Evolutionary conservation across 2,888 invertebrate genomes (phyloP).

Genomic region (Agonum fuliginosum): DNA sequence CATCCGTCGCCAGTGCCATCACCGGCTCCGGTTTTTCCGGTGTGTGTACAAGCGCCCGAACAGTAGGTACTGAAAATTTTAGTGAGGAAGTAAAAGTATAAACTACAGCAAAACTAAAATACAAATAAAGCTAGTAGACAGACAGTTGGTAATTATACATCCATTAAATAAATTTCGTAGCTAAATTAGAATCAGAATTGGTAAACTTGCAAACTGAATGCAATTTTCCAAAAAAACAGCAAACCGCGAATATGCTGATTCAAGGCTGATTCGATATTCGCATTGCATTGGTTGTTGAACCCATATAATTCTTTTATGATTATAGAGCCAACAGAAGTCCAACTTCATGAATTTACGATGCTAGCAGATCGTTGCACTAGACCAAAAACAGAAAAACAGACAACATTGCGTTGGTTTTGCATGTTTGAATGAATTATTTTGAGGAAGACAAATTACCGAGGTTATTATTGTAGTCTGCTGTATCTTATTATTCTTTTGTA

Average conservation of each 20-base stretch:
- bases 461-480: neutral
- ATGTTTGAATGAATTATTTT: neutral
- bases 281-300: neutral
- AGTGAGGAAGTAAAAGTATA: no score
- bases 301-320: slow-evolving; percentile 7
- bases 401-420: neutral
- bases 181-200: neutral
- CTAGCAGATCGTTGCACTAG: neutral
- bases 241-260: neutral
- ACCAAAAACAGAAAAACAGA: neutral
- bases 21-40: no score
- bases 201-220: neutral
- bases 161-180: no score
- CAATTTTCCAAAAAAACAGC: neutral
- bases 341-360: neutral
- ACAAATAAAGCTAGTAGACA: no score
- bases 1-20: no score
- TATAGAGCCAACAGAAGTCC: neutral
- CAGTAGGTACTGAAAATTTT: no score
- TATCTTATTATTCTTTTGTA: neutral
- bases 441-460: neutral
- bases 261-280: neutral
- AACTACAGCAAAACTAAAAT: no score
- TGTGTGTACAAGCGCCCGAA: no score
- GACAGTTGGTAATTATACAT: no score